These are phyloP conservation scores for Holcopasites calliopsidis DNA, from an alignment of 1,140 invertebrate species.

Conservation along the genomic window DNA sequence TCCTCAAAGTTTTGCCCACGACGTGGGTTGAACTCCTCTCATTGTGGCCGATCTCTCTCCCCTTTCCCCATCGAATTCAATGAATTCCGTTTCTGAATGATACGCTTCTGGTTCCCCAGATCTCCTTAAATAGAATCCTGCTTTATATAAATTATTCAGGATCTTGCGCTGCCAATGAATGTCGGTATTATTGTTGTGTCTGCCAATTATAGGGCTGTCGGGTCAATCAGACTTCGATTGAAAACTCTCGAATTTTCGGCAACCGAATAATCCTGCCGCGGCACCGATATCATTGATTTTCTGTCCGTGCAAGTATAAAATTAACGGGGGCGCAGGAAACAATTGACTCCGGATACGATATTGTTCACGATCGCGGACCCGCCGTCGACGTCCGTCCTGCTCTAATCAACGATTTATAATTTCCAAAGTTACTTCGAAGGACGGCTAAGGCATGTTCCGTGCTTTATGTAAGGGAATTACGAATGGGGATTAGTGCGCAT, in stretches of 20 bases:
- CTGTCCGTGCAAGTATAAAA: neutral
- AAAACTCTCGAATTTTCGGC: neutral
- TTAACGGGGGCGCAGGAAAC: no score
- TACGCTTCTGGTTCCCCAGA: slow-evolving; percentile 3
- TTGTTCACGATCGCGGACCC: neutral
- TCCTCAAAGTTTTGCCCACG: slow-evolving; percentile 48
- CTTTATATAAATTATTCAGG: neutral
- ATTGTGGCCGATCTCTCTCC: neutral
- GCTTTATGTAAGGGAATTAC: neutral
- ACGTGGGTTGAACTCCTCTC: neutral
- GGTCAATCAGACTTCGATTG: slow-evolving; percentile 12
- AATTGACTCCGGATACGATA: neutral
- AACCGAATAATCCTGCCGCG: neutral
- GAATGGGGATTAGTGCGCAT: no score
- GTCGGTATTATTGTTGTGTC: no score
- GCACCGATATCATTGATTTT: slow-evolving; percentile 4
- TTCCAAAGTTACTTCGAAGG: neutral
- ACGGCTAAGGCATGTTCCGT: neutral
- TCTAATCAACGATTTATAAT: neutral
- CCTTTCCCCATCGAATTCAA: slow-evolving; percentile 7
- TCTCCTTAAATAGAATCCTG: neutral
- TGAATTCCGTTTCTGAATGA: slow-evolving; percentile 5
- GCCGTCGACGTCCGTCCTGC: neutral
- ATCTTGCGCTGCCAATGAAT: no score
- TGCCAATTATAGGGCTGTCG: no score